A percentile compares a stretch with the other conserved stretches of the same genome.
phyloP scores from a whole-genome alignment of 2,888 invertebrate genomes.

The Crematogaster levior region DNA sequence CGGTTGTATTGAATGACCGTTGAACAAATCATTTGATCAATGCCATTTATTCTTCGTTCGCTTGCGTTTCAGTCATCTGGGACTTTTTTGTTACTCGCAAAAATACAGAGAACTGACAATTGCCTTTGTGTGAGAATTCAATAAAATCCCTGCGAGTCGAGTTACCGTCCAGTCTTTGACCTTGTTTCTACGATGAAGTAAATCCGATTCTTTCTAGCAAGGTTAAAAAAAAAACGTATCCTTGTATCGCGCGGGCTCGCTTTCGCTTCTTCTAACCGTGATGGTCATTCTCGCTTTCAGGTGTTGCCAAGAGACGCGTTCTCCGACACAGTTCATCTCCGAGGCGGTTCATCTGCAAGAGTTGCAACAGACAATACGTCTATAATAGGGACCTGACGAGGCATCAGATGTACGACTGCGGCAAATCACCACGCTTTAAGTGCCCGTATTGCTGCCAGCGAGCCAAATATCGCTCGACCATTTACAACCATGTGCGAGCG shows the following conservation, averaged over 20 bases:
- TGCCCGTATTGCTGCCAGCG: slow-evolving; percentile 76
- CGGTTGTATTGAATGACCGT: slow-evolving; percentile 69
- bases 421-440: slow-evolving; percentile 80
- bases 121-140: slow-evolving; percentile 36
- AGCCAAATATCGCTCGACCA: slow-evolving; percentile 74
- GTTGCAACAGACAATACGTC: slow-evolving; percentile 75
- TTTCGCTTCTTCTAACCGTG: slow-evolving; percentile 32
- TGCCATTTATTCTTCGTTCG: neutral
- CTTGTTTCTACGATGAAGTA: slow-evolving; percentile 1
- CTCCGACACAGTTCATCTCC: neutral
- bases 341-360: slow-evolving; percentile 68
- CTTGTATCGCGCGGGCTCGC: neutral
- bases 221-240: neutral
- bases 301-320: slow-evolving; percentile 6
- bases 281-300: slow-evolving; percentile 55
- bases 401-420: slow-evolving; percentile 78
- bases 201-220: neutral
- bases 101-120: neutral
- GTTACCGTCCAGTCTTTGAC: slow-evolving; percentile 39
- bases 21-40: neutral
- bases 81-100: neutral
- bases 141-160: slow-evolving; percentile 54
- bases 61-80: neutral
- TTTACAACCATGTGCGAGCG: slow-evolving; percentile 76
- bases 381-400: slow-evolving; percentile 74